phyloP scores from a whole-genome alignment of 2,888 invertebrate species.

The Elysia crispata region DNA sequence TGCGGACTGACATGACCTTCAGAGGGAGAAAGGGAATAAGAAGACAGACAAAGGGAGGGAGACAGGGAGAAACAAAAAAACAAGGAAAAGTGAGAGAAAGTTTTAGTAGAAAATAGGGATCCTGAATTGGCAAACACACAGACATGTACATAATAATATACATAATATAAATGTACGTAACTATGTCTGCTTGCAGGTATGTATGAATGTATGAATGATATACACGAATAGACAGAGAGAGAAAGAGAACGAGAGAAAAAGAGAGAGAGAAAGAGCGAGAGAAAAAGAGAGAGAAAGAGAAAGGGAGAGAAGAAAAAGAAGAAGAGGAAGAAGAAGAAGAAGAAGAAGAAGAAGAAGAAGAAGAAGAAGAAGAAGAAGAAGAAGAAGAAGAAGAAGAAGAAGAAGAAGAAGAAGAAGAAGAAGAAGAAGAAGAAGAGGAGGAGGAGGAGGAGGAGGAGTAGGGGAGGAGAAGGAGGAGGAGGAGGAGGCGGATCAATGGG shows the following conservation, averaged over 20 bases:
- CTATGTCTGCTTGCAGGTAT: too few species aligned
- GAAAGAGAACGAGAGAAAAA: too few species aligned
- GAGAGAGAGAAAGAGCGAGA: too few species aligned
- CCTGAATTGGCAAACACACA: background rate
- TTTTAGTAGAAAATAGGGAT: too few species aligned
- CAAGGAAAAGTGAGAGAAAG: too few species aligned
- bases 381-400: background rate
- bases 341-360: background rate
- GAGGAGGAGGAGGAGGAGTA: background rate
- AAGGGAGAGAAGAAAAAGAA: background rate
- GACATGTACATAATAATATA: conserved; percentile 2
- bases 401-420: background rate
- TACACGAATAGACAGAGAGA: too few species aligned
- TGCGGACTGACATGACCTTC: too few species aligned
- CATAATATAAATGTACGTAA: too few species aligned
- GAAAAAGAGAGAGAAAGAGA: conserved; percentile 25
- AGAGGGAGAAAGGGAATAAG: too few species aligned
- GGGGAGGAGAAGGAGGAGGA: background rate
- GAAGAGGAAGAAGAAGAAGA: background rate
- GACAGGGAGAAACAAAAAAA: too few species aligned
- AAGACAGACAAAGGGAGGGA: too few species aligned
- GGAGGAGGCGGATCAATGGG: too few species aligned
- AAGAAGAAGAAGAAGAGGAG: background rate
- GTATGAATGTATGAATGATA: background rate
- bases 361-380: background rate